A percentile compares a stretch with the other conserved stretches of the same genome.
Evolutionary conservation across 2,888 invertebrate genomes (phyloP).

Genomic region (Chloroclysta siterata): DNA sequence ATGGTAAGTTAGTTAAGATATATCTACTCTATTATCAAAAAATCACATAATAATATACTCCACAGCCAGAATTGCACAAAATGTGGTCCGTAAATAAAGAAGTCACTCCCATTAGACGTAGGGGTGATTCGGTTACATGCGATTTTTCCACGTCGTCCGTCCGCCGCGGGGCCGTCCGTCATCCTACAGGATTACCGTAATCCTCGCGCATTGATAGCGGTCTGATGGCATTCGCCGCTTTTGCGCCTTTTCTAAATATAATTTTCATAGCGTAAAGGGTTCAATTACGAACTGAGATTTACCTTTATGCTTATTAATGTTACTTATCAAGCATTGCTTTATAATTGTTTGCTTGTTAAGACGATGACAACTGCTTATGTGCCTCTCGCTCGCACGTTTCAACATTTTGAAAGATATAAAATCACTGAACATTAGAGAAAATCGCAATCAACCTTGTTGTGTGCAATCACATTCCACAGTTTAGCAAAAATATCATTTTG

Average conservation of each 20-base stretch:
- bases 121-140: slow-evolving; percentile 45
- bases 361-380: too few relatives aligned
- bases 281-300: neutral
- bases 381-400: too few relatives aligned
- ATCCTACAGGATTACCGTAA: slow-evolving; percentile 32
- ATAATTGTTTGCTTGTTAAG: too few relatives aligned
- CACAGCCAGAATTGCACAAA: neutral
- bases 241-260: slow-evolving; percentile 1
- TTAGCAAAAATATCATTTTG: too few relatives aligned
- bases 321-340: too few relatives aligned
- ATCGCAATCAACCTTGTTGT: too few relatives aligned
- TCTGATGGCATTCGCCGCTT: slow-evolving; percentile 10
- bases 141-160: slow-evolving; percentile 43
- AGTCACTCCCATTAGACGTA: slow-evolving; percentile 18
- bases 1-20: too few relatives aligned
- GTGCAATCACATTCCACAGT: too few relatives aligned
- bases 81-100: slow-evolving; percentile 10
- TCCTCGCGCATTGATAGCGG: slow-evolving; percentile 23
- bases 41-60: too few relatives aligned
- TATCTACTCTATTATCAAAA: too few relatives aligned
- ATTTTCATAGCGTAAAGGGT: slow-evolving; percentile 1
- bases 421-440: too few relatives aligned
- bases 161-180: slow-evolving; percentile 36
- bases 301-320: neutral
- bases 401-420: too few relatives aligned